A percentile compares a stretch with the other conserved stretches of the same genome.
Evolutionary conservation across 2,113 vertebrate species (phyloP).

Genomic region (Apodemus speciosus): DNA sequence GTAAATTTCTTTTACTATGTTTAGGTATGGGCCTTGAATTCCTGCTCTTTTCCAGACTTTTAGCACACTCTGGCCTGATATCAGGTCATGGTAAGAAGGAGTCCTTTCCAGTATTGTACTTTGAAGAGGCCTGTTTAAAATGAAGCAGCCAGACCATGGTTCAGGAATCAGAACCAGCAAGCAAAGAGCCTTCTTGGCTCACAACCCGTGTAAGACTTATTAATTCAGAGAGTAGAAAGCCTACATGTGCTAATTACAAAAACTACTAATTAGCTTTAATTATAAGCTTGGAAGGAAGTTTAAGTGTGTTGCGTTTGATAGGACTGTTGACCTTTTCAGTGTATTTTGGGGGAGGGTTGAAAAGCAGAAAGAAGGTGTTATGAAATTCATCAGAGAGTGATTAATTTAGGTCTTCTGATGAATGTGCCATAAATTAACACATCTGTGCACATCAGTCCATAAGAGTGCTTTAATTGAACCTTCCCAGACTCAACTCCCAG

Average conservation of each 20-base stretch:
- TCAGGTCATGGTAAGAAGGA: rapidly evolving
- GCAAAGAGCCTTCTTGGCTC: conserved; percentile 61
- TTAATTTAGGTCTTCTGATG: conserved; percentile 83
- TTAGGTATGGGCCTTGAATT: too few relatives aligned
- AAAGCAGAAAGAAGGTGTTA: conserved; percentile 79
- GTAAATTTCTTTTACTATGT: too few relatives aligned
- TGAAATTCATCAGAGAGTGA: conserved; percentile 82
- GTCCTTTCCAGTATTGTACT: neutral
- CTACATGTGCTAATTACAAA: conserved; percentile 81
- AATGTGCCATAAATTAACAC: conserved; percentile 77
- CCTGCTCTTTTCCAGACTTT: neutral
- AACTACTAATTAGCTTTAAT: conserved; percentile 83
- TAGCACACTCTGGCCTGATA: neutral
- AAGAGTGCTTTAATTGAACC: conserved; percentile 71
- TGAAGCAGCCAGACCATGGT: neutral
- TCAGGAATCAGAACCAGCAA: conserved; percentile 52
- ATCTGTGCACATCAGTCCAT: conserved; percentile 64
- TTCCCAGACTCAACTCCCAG: conserved; percentile 52
- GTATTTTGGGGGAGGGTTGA: conserved; percentile 62
- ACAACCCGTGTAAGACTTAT: conserved; percentile 72
- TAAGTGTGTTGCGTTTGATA: conserved; percentile 79
- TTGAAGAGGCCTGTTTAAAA: neutral
- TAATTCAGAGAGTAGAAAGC: conserved; percentile 79
- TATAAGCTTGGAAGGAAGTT: conserved; percentile 84
- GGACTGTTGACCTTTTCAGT: conserved; percentile 82